Conservation (phyloP, 2,113 vertebrate species). For the Gopherus evgoodei region DNA sequence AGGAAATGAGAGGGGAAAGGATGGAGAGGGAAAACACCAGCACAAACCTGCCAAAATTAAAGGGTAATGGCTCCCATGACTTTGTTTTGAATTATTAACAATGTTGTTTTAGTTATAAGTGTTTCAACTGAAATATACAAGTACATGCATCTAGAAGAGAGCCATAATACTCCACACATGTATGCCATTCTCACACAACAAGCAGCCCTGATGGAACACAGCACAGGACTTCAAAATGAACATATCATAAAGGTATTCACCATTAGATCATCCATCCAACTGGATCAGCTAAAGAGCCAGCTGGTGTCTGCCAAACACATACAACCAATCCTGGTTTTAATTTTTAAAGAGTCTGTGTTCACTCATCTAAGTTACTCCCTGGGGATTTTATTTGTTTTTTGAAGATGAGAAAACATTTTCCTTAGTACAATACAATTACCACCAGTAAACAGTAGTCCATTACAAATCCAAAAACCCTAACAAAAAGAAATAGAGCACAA, state of each 20-base stretch:
- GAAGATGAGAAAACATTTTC: background rate
- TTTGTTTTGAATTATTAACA: background rate
- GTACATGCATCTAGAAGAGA: background rate
- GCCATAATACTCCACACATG: background rate
- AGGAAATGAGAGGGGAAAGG: background rate
- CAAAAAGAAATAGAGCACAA: background rate
- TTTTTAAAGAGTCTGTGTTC: background rate
- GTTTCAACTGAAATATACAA: background rate
- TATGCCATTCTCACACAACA: accelerated
- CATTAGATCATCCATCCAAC: background rate
- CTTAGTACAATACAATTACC: no score
- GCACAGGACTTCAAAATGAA: background rate
- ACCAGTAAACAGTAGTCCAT: accelerated
- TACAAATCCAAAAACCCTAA: background rate
- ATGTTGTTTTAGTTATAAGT: background rate
- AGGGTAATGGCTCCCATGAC: background rate
- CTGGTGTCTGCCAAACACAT: background rate
- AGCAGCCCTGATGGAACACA: background rate
- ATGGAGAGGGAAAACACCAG: background rate
- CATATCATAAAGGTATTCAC: background rate
- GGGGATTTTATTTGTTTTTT: background rate
- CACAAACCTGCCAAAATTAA: background rate
- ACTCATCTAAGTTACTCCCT: background rate
- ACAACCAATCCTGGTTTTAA: background rate
- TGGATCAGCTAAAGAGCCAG: background rate